Percentiles rank a stretch among this genome's conserved stretches.
Conservation (phyloP, 2,797 vertebrate species). For the Tenualosa thibaudeaui region DNA sequence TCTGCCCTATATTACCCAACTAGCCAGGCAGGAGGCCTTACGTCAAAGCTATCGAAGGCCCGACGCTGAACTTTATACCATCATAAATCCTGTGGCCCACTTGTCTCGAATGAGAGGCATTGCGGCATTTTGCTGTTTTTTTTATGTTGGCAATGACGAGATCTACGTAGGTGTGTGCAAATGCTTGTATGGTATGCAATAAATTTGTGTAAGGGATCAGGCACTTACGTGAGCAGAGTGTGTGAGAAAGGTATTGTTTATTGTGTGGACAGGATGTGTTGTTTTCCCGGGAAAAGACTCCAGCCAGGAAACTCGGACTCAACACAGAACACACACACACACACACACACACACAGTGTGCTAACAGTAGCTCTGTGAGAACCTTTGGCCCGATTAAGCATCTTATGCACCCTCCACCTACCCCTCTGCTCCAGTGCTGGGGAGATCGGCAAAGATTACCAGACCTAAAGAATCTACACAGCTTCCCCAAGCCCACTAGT, state of each 20-base stretch:
- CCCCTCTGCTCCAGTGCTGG: neutral
- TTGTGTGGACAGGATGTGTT: slow-evolving; percentile 74
- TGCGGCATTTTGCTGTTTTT: neutral
- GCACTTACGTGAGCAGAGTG: slow-evolving; percentile 59
- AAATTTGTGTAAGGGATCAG: neutral
- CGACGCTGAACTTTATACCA: slow-evolving; percentile 1
- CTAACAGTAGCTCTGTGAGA: slow-evolving; percentile 36
- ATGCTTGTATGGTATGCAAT: neutral
- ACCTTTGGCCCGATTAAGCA: slow-evolving; percentile 61
- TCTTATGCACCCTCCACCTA: slow-evolving; percentile 45
- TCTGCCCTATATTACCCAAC: neutral
- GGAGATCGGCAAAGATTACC: neutral
- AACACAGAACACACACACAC: slow-evolving; percentile 53
- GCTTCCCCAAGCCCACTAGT: too few relatives aligned
- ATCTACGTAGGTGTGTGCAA: neutral
- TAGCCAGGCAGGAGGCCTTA: neutral
- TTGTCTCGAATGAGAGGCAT: neutral
- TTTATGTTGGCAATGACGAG: neutral
- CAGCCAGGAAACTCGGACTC: slow-evolving; percentile 69
- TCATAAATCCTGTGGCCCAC: neutral
- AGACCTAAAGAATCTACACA: neutral
- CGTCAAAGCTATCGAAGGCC: neutral
- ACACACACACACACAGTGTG: slow-evolving; percentile 36
- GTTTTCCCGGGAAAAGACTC: slow-evolving; percentile 76
- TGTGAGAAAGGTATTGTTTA: slow-evolving; percentile 81